phyloP scores from a whole-genome alignment of 2,797 vertebrate genomes.

The Atherinosoma microstoma region DNA sequence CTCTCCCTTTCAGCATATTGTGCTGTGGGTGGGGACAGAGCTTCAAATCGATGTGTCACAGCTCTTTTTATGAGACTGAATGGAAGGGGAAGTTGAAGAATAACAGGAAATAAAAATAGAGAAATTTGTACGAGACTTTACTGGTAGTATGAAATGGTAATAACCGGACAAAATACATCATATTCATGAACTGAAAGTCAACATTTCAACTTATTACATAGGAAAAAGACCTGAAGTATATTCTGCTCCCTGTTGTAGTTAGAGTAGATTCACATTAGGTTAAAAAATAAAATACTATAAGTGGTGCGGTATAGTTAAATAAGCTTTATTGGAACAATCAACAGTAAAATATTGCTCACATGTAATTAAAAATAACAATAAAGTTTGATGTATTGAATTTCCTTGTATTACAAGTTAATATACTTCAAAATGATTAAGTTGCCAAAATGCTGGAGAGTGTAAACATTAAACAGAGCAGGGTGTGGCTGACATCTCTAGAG shows the following conservation, averaged over 20 bases:
- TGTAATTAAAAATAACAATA: too few relatives aligned
- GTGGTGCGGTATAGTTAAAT: not conserved
- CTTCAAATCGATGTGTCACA: slow-evolving; percentile 56
- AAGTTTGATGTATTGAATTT: not conserved
- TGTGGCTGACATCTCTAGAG: not conserved
- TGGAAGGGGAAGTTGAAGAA: slow-evolving; percentile 54
- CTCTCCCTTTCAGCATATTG: slow-evolving; percentile 50
- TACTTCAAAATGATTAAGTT: not conserved
- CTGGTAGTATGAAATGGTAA: slow-evolving; percentile 27
- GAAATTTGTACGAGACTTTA: slow-evolving; percentile 54
- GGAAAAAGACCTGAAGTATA: not conserved
- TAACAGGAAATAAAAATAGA: slow-evolving; percentile 70
- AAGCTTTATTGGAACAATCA: not conserved
- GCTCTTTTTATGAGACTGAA: slow-evolving; percentile 48
- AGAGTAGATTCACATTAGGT: not conserved
- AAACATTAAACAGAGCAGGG: not conserved
- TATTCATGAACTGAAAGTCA: not conserved
- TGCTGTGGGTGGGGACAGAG: slow-evolving; percentile 23
- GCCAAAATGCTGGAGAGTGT: not conserved
- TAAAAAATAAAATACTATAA: not conserved
- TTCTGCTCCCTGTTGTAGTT: not conserved
- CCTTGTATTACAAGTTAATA: not conserved
- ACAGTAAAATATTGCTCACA: not conserved
- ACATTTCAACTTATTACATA: not conserved
- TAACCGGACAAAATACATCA: slow-evolving; percentile 30